Evolutionary conservation across 2,113 vertebrate species (phyloP).

Genomic region (Rhinoptilus africanus): DNA sequence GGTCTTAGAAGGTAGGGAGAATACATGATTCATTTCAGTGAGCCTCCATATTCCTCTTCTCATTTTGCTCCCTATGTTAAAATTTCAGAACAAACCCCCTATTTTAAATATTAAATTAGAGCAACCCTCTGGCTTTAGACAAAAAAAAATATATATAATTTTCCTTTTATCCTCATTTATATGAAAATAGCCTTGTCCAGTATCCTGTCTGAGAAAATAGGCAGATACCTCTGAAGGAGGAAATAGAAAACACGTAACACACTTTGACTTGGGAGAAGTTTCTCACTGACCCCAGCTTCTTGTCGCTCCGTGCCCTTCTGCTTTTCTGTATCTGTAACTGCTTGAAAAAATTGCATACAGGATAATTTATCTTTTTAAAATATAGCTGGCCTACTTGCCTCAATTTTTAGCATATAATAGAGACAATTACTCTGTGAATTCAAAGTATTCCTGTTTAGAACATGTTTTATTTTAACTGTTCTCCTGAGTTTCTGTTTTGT

Average conservation of each 20-base stretch:
- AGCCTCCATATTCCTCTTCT: background rate
- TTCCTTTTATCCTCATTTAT: background rate
- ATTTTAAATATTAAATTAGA: background rate
- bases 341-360: background rate
- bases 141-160: background rate
- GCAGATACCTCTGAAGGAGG: background rate
- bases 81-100: background rate
- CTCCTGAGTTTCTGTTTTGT: background rate
- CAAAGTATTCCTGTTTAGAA: background rate
- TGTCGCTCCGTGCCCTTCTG: background rate
- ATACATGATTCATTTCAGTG: background rate
- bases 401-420: background rate
- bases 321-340: background rate
- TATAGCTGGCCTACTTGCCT: background rate
- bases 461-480: background rate
- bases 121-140: background rate
- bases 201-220: background rate
- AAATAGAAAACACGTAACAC: background rate
- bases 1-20: background rate
- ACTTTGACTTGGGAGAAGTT: background rate
- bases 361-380: background rate
- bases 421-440: background rate
- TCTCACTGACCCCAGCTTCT: background rate
- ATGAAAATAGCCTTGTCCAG: background rate
- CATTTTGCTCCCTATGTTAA: background rate